These are phyloP conservation scores for Sparidentex hasta DNA, from an alignment of 2,797 vertebrate genomes.

Conservation along the genomic window DNA sequence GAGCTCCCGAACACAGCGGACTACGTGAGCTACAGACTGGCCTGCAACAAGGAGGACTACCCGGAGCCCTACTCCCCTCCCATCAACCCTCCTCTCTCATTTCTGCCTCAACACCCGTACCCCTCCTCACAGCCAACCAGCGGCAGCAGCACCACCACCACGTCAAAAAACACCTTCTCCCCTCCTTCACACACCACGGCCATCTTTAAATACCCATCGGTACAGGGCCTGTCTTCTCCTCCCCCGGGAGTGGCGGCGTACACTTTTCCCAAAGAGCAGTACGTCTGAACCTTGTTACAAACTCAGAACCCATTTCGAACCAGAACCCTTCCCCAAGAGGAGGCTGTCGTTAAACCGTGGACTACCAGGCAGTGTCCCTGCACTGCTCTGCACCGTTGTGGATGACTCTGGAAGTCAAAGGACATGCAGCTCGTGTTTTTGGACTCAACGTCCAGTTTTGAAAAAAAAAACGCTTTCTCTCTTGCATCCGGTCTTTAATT, in stretches of 20 bases:
- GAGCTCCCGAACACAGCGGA: slow-evolving; percentile 90
- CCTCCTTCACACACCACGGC: slow-evolving; percentile 79
- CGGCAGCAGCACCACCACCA: slow-evolving; percentile 64
- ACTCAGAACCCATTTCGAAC: slow-evolving; percentile 12
- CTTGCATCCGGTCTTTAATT: slow-evolving; percentile 46
- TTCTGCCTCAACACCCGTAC: slow-evolving; percentile 89
- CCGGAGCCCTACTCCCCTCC: slow-evolving; percentile 88
- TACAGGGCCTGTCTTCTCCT: slow-evolving; percentile 75
- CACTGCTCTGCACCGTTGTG: slow-evolving; percentile 13
- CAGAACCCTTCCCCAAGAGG: slow-evolving; percentile 15
- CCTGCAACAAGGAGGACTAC: slow-evolving; percentile 88
- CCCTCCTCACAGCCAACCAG: slow-evolving; percentile 62
- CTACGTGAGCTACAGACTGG: slow-evolving; percentile 89
- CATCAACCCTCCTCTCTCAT: slow-evolving; percentile 85
- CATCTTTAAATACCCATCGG: slow-evolving; percentile 81
- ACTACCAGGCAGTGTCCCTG: slow-evolving; percentile 21
- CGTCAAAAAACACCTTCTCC: slow-evolving; percentile 84
- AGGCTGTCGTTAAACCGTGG: slow-evolving; percentile 24
- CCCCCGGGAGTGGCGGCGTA: slow-evolving; percentile 81
- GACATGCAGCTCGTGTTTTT: slow-evolving; percentile 47
- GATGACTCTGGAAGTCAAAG: slow-evolving; percentile 33
- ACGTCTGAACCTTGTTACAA: slow-evolving; percentile 80
- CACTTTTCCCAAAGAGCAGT: slow-evolving; percentile 91
- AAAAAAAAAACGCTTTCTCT: slow-evolving; percentile 27
- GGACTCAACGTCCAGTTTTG: slow-evolving; percentile 26